Percentiles rank a stretch among this genome's conserved stretches.
phyloP scores from a whole-genome alignment of 2,888 invertebrate genomes.

The Oscheius sp. region DNA sequence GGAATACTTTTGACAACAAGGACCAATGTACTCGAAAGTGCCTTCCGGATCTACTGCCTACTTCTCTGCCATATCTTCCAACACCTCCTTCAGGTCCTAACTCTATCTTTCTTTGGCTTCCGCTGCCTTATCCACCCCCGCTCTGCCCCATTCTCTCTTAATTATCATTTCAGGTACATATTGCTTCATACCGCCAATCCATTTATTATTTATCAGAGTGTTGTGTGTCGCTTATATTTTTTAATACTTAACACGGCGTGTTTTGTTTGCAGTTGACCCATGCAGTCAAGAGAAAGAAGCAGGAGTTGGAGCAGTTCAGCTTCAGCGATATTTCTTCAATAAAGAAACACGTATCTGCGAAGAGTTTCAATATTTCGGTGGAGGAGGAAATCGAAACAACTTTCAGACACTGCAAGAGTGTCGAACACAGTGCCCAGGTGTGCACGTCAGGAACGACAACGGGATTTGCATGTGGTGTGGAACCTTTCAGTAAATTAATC shows the following conservation, averaged over 20 bases:
- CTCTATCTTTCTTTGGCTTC: conserved; percentile 16
- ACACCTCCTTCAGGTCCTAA: conserved; percentile 25
- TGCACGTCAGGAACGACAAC: background rate
- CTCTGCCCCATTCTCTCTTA: background rate
- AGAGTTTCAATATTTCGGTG: conserved; percentile 65
- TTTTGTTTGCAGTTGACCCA: conserved; percentile 64
- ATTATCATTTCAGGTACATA: conserved; percentile 7
- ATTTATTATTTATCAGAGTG: background rate
- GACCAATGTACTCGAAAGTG: conserved; percentile 45
- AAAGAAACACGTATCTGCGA: conserved; percentile 61
- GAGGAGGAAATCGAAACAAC: conserved; percentile 69
- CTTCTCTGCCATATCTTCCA: conserved; percentile 18
- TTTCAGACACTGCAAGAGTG: conserved; percentile 67
- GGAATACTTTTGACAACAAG: conserved; percentile 65
- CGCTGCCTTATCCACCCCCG: conserved; percentile 3
- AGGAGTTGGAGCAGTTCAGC: conserved; percentile 65
- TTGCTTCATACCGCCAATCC: conserved; percentile 5
- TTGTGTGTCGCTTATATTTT: conserved; percentile 16
- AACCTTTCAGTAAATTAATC: background rate
- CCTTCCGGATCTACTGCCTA: conserved; percentile 5
- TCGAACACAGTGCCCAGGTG: conserved; percentile 65
- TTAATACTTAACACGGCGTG: conserved; percentile 9
- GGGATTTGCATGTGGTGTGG: conserved; percentile 17
- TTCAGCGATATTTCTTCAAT: conserved; percentile 65
- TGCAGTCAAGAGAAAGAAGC: conserved; percentile 63